Percentiles rank a stretch among this genome's conserved stretches.
Evolutionary conservation across 1,140 invertebrate species (phyloP).

Genomic region (Lasioglossum albipes): DNA sequence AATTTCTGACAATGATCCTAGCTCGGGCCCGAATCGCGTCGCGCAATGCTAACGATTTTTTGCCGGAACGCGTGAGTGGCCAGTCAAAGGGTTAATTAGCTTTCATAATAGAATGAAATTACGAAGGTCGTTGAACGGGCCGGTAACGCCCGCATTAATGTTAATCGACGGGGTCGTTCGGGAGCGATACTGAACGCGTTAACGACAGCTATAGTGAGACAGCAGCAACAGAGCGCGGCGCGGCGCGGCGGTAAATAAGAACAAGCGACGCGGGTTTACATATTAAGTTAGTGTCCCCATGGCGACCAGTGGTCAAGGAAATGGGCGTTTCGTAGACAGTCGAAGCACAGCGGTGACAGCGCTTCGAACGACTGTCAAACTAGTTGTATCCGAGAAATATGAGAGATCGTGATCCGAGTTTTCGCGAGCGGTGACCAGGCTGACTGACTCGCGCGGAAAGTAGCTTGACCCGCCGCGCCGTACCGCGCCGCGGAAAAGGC

Average conservation of each 20-base stretch:
- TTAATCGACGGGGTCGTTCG: not conserved
- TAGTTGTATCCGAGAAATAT: not conserved
- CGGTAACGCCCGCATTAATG: not conserved
- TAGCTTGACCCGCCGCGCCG: not conserved
- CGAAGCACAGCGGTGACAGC: slow-evolving; percentile 46
- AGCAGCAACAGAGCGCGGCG: too few relatives aligned
- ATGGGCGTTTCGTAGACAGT: slow-evolving; percentile 62
- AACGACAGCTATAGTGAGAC: not conserved
- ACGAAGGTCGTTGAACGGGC: not conserved
- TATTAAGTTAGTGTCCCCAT: slow-evolving; percentile 75
- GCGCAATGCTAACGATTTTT: too few relatives aligned
- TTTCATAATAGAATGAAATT: not conserved
- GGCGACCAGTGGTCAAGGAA: slow-evolving; percentile 66
- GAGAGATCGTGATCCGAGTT: not conserved
- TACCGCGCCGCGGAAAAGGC: not conserved
- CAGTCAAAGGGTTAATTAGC: not conserved
- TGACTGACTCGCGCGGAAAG: not conserved
- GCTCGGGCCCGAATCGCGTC: too few relatives aligned
- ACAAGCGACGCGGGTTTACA: slow-evolving; percentile 50
- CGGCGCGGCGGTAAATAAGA: not conserved
- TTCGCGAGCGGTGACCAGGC: not conserved
- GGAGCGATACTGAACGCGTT: not conserved
- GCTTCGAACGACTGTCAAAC: slow-evolving; percentile 34
- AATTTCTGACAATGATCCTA: too few relatives aligned
- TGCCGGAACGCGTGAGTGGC: too few relatives aligned